phyloP scores from a whole-genome alignment of 2,888 invertebrate species.

The Sepiola atlantica region DNA sequence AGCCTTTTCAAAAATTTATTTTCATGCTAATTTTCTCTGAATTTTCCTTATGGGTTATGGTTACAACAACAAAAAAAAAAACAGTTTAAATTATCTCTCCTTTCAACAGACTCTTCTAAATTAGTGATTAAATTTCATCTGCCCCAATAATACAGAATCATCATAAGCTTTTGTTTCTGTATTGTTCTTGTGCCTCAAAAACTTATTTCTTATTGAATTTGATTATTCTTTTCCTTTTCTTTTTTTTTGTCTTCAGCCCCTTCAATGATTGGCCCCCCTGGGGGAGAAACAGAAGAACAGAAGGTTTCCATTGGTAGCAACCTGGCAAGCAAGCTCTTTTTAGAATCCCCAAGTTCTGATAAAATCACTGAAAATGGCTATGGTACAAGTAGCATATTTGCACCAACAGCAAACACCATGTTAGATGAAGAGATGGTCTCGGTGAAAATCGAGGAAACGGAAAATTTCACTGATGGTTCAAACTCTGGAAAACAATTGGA shows the following conservation, averaged over 20 bases:
- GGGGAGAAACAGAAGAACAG: not conserved
- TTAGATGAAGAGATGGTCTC: not conserved
- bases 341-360: not conserved
- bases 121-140: too few species aligned
- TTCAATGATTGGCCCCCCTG: not conserved
- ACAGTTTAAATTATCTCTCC: too few species aligned
- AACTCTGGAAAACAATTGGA: not conserved
- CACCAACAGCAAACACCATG: not conserved
- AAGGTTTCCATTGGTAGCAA: not conserved
- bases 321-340: not conserved
- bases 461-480: not conserved
- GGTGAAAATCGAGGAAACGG: constrained; percentile 14
- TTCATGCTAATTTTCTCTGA: too few species aligned
- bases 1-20: too few species aligned
- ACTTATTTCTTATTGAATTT: not conserved
- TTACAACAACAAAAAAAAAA: too few species aligned
- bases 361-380: not conserved
- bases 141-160: too few species aligned
- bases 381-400: not conserved
- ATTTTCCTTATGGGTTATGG: too few species aligned
- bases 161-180: not conserved
- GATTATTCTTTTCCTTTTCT: not conserved
- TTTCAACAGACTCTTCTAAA: too few species aligned
- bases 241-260: not conserved
- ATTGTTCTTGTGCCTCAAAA: not conserved